Base-by-base conservation (phyloP, 2,113 vertebrate genomes). In the Oenanthe melanoleuca region DNA sequence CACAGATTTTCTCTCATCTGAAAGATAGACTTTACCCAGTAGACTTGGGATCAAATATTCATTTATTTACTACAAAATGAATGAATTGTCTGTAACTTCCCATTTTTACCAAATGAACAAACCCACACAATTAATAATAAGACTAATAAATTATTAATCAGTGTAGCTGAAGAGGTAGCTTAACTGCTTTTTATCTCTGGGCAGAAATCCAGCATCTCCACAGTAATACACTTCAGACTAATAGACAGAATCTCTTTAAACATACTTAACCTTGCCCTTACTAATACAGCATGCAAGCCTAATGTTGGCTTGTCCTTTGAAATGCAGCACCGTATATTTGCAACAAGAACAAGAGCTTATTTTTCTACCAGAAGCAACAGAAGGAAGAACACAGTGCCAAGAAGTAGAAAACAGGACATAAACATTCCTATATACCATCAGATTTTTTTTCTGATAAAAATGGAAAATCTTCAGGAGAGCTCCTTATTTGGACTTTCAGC, bases 181-280 rank as follows among this genome's bases (percentile, higher is more conserved):
- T 86, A 55, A 37, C 61, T 87, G 66, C 31, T 91, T 93, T 92
- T 94, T 94, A 61, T 94, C 59, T 93, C 88, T 95, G 89, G 93
- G 94, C 80, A 91, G 70, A 93, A 95, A 92, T 95, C 88, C 96
- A 96, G 24, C 80, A 87, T 72, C 86, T 87, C 66, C 29, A 71
- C 4, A 0, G 70, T 85, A 95, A 94, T 91, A 93, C 91, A 80
- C 79, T 95, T 82, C 74, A 95, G 64, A 45, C 33, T 94, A 85
- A 87, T 64, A 96, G 74, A 80, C 50, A 94, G 55, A 82, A 86
- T 91, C 47, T 95, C 64, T 91, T 95, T 82, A 91, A 96, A 81
- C 38, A 87, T 64, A 44, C 71, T 93, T 92, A 82, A 94, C 79
- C 60, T 96, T 95, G 33, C 75, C 72, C 82, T 89, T 47, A 53